A percentile compares a stretch with the other conserved stretches of the same genome.
These are phyloP conservation scores for Drosophila hawaiiensis DNA, from an alignment of 2,888 invertebrate genomes.

Conservation along the genomic window DNA sequence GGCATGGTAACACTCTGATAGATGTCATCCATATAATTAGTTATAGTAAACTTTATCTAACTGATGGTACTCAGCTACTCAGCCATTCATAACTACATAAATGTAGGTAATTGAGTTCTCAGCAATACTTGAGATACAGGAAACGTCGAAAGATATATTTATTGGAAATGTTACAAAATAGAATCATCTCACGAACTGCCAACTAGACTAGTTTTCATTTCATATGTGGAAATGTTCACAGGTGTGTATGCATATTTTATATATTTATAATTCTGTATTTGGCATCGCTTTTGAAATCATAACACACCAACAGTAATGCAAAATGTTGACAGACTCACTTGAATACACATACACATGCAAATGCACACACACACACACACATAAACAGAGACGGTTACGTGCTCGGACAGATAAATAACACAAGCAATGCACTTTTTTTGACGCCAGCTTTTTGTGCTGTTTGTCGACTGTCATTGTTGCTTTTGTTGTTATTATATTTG, in stretches of 20 bases:
- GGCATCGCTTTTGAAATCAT: slow-evolving; percentile 26
- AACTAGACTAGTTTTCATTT: not conserved
- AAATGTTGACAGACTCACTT: slow-evolving; percentile 42
- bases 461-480: slow-evolving; percentile 22
- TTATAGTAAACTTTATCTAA: not conserved
- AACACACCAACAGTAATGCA: slow-evolving; percentile 32
- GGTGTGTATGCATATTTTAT: no score
- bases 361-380: not conserved
- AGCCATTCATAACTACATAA: not conserved
- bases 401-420: slow-evolving; percentile 36
- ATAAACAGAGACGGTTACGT: slow-evolving; percentile 6
- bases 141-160: not conserved
- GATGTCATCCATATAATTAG: not conserved
- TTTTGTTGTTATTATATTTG: slow-evolving; percentile 42
- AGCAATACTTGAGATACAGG: not conserved
- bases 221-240: no score
- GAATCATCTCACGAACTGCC: not conserved
- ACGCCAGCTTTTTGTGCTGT: slow-evolving; percentile 43
- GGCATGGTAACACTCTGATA: not conserved
- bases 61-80: not conserved
- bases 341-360: not conserved
- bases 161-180: not conserved
- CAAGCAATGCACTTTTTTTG: slow-evolving; percentile 37
- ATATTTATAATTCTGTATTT: slow-evolving; percentile 30
- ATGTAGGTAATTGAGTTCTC: not conserved